Percentiles rank a stretch among this genome's conserved stretches.
Conservation (phyloP, 2,113 vertebrate species). For the Meriones unguiculatus region DNA sequence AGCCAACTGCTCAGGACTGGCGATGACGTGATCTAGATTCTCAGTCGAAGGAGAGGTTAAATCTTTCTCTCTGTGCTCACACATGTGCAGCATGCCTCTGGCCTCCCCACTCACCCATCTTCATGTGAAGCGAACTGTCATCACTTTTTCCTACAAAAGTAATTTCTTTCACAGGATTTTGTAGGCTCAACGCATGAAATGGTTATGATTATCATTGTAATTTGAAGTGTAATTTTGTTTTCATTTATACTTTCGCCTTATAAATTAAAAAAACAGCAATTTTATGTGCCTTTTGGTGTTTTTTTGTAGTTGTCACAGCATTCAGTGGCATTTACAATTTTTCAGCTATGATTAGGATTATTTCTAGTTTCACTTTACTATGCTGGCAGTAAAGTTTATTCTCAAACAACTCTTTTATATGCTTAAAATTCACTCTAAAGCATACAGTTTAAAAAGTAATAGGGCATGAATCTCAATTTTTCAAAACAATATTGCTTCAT, state of each 20-base stretch:
- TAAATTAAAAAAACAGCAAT: background rate
- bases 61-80: background rate
- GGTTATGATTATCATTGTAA: background rate
- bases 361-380: constrained; percentile 44
- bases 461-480: background rate
- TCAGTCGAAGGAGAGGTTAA: background rate
- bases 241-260: constrained; percentile 27
- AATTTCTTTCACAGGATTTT: constrained; percentile 4
- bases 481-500: constrained; percentile 4
- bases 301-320: background rate
- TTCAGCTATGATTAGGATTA: constrained; percentile 12
- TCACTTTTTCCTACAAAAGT: background rate
- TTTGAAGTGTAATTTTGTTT: constrained; percentile 45
- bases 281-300: constrained; percentile 12
- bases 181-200: background rate
- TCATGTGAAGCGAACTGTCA: background rate
- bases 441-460: background rate
- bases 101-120: background rate
- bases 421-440: constrained; percentile 29
- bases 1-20: background rate
- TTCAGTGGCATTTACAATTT: constrained; percentile 44
- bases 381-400: constrained; percentile 23
- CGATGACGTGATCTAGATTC: background rate
- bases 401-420: background rate
- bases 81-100: background rate